Evolutionary conservation across 2,113 vertebrate genomes (phyloP).

Genomic region (Hypomesus transpacificus): DNA sequence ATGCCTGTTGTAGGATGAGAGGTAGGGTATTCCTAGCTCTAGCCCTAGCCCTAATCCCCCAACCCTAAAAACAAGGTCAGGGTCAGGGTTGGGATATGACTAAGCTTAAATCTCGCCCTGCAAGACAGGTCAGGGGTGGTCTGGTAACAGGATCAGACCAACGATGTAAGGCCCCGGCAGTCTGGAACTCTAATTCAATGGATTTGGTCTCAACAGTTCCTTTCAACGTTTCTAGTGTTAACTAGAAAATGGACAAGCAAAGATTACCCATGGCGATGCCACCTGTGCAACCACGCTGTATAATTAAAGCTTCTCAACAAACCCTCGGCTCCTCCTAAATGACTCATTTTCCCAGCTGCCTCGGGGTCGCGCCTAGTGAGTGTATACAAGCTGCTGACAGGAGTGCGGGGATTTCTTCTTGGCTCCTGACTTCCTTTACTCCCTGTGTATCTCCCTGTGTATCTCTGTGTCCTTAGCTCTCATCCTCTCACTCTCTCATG

Average conservation of each 20-base stretch:
- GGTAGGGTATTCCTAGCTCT: no score
- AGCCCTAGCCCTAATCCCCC: no score
- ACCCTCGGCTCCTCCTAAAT: constrained; percentile 44
- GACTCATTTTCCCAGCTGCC: constrained; percentile 59
- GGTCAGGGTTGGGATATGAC: no score
- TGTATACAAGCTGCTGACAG: constrained; percentile 33
- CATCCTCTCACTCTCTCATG: neutral
- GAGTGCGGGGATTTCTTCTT: constrained; percentile 23
- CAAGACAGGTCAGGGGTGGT: no score
- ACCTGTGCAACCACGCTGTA: constrained; percentile 63
- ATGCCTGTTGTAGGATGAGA: no score
- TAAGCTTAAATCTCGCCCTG: no score
- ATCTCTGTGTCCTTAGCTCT: neutral
- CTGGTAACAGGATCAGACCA: no score
- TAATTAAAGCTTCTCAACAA: constrained; percentile 60
- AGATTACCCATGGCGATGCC: constrained; percentile 63
- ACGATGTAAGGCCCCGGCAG: no score
- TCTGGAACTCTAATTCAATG: no score
- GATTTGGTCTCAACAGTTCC: no score
- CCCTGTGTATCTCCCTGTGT: neutral
- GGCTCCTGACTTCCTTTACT: neutral
- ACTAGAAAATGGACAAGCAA: constrained; percentile 43
- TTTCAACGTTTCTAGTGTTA: neutral
- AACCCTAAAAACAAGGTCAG: no score
- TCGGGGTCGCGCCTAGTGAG: constrained; percentile 28